phyloP scores from a whole-genome alignment of 1,140 invertebrate species.

The Capitella teleta region DNA sequence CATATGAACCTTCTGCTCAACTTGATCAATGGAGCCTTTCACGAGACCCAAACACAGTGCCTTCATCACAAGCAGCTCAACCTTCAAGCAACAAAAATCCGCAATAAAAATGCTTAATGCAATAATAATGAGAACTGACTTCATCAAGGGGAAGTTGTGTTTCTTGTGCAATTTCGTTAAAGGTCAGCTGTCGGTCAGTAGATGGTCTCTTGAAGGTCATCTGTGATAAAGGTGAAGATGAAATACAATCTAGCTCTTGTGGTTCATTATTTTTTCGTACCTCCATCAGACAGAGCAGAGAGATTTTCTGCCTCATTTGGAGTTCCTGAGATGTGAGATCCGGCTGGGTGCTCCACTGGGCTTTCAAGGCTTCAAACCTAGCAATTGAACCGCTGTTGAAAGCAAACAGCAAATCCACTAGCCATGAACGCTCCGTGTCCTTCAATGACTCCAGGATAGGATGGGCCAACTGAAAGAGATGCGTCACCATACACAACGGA shows the following conservation, averaged over 20 bases:
- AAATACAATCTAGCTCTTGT: background rate
- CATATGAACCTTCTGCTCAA: constrained; percentile 66
- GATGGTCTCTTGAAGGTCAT: constrained; percentile 59
- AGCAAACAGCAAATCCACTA: constrained; percentile 76
- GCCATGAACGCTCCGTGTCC: constrained; percentile 72
- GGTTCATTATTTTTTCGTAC: constrained; percentile 41
- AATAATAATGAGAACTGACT: constrained; percentile 18
- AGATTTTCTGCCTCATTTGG: constrained; percentile 81
- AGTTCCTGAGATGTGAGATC: constrained; percentile 77
- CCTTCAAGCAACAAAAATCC: constrained; percentile 47
- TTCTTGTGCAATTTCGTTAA: constrained; percentile 77
- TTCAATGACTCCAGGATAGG: constrained; percentile 76
- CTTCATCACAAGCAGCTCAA: constrained; percentile 96
- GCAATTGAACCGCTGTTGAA: constrained; percentile 86
- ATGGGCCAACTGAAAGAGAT: constrained; percentile 63
- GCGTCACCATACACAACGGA: background rate
- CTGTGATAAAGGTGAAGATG: constrained; percentile 24
- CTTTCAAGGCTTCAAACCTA: constrained; percentile 70
- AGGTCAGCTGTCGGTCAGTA: constrained; percentile 66
- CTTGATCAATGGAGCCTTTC: constrained; percentile 89
- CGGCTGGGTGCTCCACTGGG: constrained; percentile 64
- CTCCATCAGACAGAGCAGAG: constrained; percentile 92
- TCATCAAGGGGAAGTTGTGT: constrained; percentile 62
- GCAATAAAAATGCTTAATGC: background rate
- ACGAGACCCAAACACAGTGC: constrained; percentile 90